Conservation (phyloP, 2,113 vertebrate species). For the Perca fluviatilis region DNA sequence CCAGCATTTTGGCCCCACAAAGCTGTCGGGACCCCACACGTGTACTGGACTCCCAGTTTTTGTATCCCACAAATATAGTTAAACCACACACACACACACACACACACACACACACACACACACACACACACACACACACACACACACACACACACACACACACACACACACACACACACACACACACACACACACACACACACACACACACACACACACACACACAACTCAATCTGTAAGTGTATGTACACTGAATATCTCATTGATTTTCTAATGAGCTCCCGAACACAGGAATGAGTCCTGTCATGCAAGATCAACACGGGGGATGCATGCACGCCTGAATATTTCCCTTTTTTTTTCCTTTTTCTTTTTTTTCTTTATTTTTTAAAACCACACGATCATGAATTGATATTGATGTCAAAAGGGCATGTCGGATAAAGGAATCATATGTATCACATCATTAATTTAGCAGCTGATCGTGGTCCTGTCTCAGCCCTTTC, state of each 20-base stretch:
- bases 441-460: slow-evolving; percentile 11
- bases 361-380: too few species aligned
- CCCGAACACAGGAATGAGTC: slow-evolving; percentile 34
- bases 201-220: neutral
- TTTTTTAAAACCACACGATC: neutral
- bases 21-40: too few species aligned
- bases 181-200: neutral
- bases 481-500: neutral
- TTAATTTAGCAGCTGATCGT: slow-evolving; percentile 20
- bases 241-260: slow-evolving; percentile 57
- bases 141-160: too few species aligned
- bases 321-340: neutral
- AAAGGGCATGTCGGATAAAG: slow-evolving; percentile 30
- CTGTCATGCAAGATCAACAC: slow-evolving; percentile 52
- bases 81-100: too few species aligned
- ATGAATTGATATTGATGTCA: slow-evolving; percentile 45
- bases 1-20: too few species aligned
- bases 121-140: too few species aligned
- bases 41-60: too few species aligned
- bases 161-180: neutral
- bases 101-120: too few species aligned
- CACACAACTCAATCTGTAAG: slow-evolving; percentile 52
- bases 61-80: too few species aligned
- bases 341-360: slow-evolving; percentile 10
- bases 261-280: slow-evolving; percentile 74